phyloP scores from a whole-genome alignment of 2,888 invertebrate species.

The Hypolimnas misippus region DNA sequence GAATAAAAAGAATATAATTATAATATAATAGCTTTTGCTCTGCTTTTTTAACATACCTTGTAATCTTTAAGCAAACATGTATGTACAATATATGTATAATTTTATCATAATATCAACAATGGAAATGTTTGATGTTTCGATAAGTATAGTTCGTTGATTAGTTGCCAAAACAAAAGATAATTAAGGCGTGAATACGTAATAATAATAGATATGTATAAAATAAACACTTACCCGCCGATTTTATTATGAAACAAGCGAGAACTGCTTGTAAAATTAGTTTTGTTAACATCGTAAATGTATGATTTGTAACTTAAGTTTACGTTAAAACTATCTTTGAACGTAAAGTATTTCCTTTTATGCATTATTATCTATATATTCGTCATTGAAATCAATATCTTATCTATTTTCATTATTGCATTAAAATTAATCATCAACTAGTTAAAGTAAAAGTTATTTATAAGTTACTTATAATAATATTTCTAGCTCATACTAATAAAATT shows the following conservation, averaged over 20 bases:
- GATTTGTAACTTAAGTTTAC: background rate
- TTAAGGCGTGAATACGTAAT: background rate
- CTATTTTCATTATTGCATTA: background rate
- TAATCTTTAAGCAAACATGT: background rate
- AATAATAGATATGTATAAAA: background rate
- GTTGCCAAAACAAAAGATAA: background rate
- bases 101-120: background rate
- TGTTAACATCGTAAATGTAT: background rate
- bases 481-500: too few relatives aligned
- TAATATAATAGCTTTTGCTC: too few relatives aligned
- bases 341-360: background rate
- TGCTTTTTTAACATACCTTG: background rate
- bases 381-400: background rate
- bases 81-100: background rate
- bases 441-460: too few relatives aligned
- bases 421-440: background rate
- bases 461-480: too few relatives aligned
- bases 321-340: background rate
- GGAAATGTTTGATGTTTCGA: background rate
- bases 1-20: too few relatives aligned
- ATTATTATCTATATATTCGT: background rate
- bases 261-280: background rate
- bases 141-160: background rate
- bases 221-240: background rate
- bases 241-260: background rate